Conservation (phyloP, 2,888 invertebrate genomes). For the Drosophila ustulata region DNA sequence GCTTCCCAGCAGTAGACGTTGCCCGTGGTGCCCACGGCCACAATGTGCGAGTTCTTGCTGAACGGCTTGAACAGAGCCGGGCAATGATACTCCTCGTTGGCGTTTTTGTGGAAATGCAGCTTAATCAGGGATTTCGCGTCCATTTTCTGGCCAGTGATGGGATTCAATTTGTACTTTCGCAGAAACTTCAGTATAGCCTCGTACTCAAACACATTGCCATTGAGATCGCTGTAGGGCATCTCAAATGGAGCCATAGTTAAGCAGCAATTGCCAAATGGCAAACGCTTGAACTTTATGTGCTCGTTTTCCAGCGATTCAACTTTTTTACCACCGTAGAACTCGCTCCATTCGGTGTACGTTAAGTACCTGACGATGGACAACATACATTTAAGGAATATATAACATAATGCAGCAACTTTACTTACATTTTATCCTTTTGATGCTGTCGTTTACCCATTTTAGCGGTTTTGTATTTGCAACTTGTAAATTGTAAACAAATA, state of each 20-base stretch:
- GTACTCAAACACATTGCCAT: conserved; percentile 97
- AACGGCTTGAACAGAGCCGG: conserved; percentile 97
- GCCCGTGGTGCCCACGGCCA: conserved; percentile 94
- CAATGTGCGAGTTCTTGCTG: conserved; percentile 97
- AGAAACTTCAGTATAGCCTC: conserved; percentile 94
- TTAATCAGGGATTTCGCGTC: conserved; percentile 93
- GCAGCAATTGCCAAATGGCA: conserved; percentile 97
- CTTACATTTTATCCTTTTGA: conserved; percentile 97
- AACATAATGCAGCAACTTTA: conserved; percentile 7
- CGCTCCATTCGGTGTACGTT: conserved; percentile 87
- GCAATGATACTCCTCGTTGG: conserved; percentile 92
- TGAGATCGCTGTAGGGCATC: conserved; percentile 94
- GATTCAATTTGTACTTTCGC: conserved; percentile 96
- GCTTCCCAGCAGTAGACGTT: conserved; percentile 99
- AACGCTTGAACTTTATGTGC: conserved; percentile 93
- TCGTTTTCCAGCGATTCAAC: conserved; percentile 89
- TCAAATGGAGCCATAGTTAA: conserved; percentile 96
- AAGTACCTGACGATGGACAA: conserved; percentile 73
- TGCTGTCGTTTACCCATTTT: conserved; percentile 97
- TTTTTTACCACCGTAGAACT: conserved; percentile 95
- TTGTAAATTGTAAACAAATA: conserved; percentile 21
- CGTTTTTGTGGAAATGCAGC: conserved; percentile 94
- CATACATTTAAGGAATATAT: background rate
- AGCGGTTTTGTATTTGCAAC: conserved; percentile 22
- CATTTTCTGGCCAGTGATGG: conserved; percentile 95